Conservation (phyloP, 2,113 vertebrate species). For the Pithys albifrons region DNA sequence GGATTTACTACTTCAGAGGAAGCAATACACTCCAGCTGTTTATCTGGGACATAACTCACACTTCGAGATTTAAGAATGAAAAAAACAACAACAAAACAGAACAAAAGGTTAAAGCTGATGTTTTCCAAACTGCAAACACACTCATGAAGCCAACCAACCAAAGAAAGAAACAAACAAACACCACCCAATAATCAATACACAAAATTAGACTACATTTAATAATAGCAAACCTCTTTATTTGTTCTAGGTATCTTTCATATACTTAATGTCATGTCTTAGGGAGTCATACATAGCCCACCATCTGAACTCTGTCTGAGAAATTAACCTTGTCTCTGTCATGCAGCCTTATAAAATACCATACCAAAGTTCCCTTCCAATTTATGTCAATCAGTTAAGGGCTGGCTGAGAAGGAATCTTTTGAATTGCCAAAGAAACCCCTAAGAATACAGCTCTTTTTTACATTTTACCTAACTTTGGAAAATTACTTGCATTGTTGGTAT, state of each 20-base stretch:
- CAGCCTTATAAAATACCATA: neutral
- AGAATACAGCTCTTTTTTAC: neutral
- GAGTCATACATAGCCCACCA: neutral
- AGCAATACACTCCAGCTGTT: neutral
- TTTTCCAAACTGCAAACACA: neutral
- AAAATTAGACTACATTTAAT: neutral
- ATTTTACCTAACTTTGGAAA: neutral
- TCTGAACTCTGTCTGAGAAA: neutral
- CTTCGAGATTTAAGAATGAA: neutral
- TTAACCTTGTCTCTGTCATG: neutral
- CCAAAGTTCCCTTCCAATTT: neutral
- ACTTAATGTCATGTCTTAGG: neutral
- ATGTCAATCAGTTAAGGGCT: neutral
- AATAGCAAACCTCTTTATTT: neutral
- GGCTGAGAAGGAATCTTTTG: neutral
- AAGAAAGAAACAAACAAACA: neutral
- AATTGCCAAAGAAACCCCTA: neutral
- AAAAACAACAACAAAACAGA: neutral
- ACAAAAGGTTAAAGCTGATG: neutral
- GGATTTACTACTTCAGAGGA: neutral
- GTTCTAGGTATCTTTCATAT: neutral
- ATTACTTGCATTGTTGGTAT: neutral
- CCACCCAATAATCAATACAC: neutral
- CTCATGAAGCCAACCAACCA: neutral
- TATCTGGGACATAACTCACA: neutral